Base-by-base conservation (phyloP, 2,888 invertebrate species). In the Tetragonisca angustula region DNA sequence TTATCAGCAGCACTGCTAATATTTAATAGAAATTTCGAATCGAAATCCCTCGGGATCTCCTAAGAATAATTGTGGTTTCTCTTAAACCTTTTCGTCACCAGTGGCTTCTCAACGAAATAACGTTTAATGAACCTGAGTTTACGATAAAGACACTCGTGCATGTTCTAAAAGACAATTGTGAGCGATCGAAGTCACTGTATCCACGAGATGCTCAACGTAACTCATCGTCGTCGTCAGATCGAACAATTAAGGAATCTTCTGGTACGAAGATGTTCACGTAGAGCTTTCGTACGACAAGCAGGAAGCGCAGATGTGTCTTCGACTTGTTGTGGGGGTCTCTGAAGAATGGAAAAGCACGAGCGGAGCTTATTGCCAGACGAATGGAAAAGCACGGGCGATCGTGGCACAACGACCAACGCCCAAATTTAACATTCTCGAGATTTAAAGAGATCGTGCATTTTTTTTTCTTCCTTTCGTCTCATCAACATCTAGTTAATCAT, bases 331-430 rank as follows among this genome's bases (percentile, higher is more conserved):
- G 43, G 0, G 0, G 49, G 21, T 54, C 67, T 69, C 15, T 2
- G 21, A 21, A 59, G 50, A 32, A 61, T 62, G 71, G 69, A 86
- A 74, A 81, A 81, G 54, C 49, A 68, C 76, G 19, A 32, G 17
- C 61, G 67, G 17, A 27, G 43, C 62, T 64, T n/a, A 56, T 15
- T 5, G n/a, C 19, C 59, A 50, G 21, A 52, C n/a, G 76, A 84
- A 81, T 71, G 81, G 71, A 70, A 76, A 80, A 80, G 64, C 73
- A 84, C 54, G 64, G 59, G 61, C 19, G 36, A 77, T 71, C 54
- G 32, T 79, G 3, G 27, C 13, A 59, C 43, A 32, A 24, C 62
- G 68, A 80, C 72, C 69, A 69, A 70, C 76, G 56, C 74, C 70
- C 69, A 61, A 49, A 21, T 50, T 43, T 64, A 54, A 6, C 62